These are phyloP conservation scores for Styela plicata DNA, from an alignment of 23 tunicate genomes.

Conservation along the genomic window DNA sequence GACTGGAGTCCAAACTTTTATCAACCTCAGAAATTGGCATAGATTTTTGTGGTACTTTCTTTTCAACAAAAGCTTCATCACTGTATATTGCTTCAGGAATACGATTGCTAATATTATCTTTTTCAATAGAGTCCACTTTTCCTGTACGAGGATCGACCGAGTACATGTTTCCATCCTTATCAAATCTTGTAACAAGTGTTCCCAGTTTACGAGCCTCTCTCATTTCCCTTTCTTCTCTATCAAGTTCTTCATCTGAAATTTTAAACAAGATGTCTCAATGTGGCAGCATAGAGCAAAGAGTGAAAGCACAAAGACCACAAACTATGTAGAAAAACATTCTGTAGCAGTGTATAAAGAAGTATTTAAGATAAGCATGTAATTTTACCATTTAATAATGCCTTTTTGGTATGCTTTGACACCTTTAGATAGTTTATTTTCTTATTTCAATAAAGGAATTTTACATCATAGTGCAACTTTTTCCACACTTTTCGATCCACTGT, in stretches of 20 bases:
- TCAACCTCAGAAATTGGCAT: neutral
- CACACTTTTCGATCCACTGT: too few relatives aligned
- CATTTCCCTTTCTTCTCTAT: conserved; percentile 15
- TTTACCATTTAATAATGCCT: too few relatives aligned
- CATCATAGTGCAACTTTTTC: too few relatives aligned
- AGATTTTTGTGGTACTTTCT: neutral
- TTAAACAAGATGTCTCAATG: neutral
- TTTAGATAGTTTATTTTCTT: too few relatives aligned
- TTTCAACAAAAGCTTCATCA: neutral
- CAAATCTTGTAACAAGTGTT: conserved; percentile 7
- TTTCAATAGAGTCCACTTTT: neutral
- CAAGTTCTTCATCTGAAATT: neutral
- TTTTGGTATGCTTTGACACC: too few relatives aligned
- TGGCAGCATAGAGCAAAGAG: too few relatives aligned
- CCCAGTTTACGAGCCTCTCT: neutral
- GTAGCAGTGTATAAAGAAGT: too few relatives aligned
- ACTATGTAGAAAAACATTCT: too few relatives aligned
- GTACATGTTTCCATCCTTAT: conserved; percentile 6
- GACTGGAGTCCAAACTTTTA: neutral
- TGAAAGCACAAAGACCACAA: too few relatives aligned
- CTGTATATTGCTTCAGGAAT: neutral
- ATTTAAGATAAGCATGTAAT: too few relatives aligned
- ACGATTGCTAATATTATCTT: neutral
- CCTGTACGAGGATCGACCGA: conserved; percentile 9
- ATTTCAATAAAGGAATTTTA: too few relatives aligned